Conservation (phyloP, 2,888 invertebrate genomes). For the Andrena flavipes region DNA sequence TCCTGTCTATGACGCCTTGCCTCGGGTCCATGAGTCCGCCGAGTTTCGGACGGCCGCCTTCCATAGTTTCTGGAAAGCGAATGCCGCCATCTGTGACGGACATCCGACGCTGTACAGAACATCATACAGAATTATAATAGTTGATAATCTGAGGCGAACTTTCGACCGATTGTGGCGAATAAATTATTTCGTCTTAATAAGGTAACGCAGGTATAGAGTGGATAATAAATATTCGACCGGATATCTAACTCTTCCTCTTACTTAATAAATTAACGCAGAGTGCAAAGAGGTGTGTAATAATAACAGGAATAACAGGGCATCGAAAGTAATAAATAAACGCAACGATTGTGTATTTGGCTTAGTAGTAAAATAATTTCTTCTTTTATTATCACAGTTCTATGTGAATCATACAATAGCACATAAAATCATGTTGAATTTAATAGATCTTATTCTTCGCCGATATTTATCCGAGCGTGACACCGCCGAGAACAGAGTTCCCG, state of each 20-base stretch:
- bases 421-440: neutral
- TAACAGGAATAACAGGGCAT: conserved; percentile 8
- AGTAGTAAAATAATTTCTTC: neutral
- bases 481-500: neutral
- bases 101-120: conserved; percentile 93
- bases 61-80: conserved; percentile 98
- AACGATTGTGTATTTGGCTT: conserved; percentile 10
- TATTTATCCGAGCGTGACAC: neutral
- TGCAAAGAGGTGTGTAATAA: neutral
- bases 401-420: conserved; percentile 14
- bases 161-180: neutral
- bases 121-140: conserved; percentile 32
- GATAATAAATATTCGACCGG: neutral
- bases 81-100: conserved; percentile 99
- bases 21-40: conserved; percentile 99
- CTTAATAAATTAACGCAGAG: neutral
- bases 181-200: neutral
- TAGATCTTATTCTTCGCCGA: neutral
- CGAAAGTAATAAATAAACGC: conserved; percentile 17
- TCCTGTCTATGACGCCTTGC: conserved; percentile 98
- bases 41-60: conserved; percentile 98
- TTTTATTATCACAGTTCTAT: conserved; percentile 28
- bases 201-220: neutral
- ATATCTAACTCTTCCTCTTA: neutral
- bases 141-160: neutral